Percentiles rank a stretch among this genome's conserved stretches.
Conservation (phyloP, 2,888 invertebrate species). For the Cephus nigrinus region DNA sequence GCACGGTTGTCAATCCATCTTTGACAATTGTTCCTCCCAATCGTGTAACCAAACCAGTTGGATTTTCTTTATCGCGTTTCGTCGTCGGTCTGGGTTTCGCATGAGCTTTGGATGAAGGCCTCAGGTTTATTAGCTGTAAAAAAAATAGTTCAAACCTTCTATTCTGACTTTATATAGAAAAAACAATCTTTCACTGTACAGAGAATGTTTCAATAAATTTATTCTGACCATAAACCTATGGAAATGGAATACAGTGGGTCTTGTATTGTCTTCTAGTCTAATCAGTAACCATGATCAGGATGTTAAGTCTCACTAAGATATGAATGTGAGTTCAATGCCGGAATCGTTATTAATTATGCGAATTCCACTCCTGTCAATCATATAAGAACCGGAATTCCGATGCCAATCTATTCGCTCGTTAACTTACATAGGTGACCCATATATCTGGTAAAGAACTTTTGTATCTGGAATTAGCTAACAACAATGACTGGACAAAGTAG, state of each 20-base stretch:
- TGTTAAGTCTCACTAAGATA: not conserved
- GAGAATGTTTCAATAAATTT: not conserved
- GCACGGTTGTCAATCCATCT: slow-evolving; percentile 85
- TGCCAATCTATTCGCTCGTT: not conserved
- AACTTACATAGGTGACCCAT: not conserved
- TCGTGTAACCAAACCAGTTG: slow-evolving; percentile 84
- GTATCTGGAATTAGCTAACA: not conserved
- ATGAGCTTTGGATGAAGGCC: slow-evolving; percentile 74
- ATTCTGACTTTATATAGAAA: not conserved
- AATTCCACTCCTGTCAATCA: not conserved
- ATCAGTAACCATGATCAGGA: not conserved
- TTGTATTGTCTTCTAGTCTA: not conserved
- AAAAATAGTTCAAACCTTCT: not conserved
- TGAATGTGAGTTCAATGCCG: not conserved
- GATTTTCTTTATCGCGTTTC: slow-evolving; percentile 74
- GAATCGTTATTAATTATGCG: not conserved
- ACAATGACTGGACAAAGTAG: not conserved
- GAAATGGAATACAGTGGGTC: not conserved
- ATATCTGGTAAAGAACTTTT: not conserved
- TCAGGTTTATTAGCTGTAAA: slow-evolving; percentile 74
- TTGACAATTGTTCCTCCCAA: slow-evolving; percentile 86
- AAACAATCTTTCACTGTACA: not conserved
- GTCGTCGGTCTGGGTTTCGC: slow-evolving; percentile 67
- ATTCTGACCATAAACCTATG: not conserved
- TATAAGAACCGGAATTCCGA: not conserved